Percentiles rank a stretch among this genome's conserved stretches.
These are phyloP conservation scores for Ailurus styani DNA, from an alignment of 2,113 vertebrate species.

Conservation along the genomic window DNA sequence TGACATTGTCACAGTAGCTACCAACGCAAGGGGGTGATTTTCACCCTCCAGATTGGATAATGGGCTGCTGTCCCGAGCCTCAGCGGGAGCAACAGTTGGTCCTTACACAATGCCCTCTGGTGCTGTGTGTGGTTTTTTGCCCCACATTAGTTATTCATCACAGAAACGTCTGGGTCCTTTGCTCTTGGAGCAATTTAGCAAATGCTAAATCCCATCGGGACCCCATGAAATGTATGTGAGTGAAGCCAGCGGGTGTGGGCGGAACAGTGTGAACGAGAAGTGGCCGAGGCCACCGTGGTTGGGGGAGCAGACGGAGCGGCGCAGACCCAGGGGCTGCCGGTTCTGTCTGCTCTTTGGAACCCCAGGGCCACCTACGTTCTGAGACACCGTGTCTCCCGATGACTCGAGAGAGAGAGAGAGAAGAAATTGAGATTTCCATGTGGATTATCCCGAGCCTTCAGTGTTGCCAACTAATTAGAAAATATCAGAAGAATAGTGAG, in stretches of 20 bases:
- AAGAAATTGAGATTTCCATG: not conserved
- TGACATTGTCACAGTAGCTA: accelerated
- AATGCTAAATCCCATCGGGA: not conserved
- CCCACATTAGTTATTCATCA: too few species aligned
- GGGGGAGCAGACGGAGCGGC: accelerated
- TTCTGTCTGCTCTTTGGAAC: not conserved
- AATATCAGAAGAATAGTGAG: not conserved
- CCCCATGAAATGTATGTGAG: not conserved
- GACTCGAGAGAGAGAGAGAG: not conserved
- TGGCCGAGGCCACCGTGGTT: accelerated
- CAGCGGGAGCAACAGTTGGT: accelerated
- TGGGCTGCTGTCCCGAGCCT: accelerated
- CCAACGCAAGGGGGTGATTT: accelerated
- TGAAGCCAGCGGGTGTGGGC: not conserved
- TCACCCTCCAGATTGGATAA: accelerated
- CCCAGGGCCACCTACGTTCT: accelerated
- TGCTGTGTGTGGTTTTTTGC: not conserved
- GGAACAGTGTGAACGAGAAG: accelerated
- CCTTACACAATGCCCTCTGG: not conserved
- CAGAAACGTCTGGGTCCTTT: not conserved
- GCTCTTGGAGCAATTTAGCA: not conserved
- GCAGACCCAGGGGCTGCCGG: not conserved
- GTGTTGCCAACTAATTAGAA: not conserved
- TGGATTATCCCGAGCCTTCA: not conserved
- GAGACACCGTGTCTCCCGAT: not conserved